Base-by-base conservation (phyloP, 2,888 invertebrate species). In the Oxystoma pomonae region DNA sequence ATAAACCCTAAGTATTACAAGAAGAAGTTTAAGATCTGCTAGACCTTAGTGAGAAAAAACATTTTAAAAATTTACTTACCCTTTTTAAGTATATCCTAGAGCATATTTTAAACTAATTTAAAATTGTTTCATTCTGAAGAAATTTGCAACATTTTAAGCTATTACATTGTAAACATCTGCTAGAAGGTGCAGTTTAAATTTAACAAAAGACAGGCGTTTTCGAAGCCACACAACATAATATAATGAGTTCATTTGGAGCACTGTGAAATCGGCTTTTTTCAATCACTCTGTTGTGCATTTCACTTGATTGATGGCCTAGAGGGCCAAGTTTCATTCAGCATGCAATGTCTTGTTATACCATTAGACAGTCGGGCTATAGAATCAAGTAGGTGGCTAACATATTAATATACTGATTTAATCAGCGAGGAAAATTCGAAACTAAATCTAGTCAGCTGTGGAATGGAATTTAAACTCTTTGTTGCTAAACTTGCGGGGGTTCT, bases 331-430 rank as follows among this genome's bases (percentile, higher is more conserved):
- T 63, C 53, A 55, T 50, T 57, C 57, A 56, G 60, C 59, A 63
- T 63, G 63, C 63, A 57, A 63, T 21, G 60, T 63, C 63, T 63
- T 60, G 60, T 63, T 63, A 63, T 60, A 63, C 57, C 60, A 57
- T 63, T 56, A 63, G 59, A 63, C 35, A 35, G 3, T 35, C 12
- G 5, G 12, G 35, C 35, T 35, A 35, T 35, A 7, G 35, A 35
- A 12, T 35, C 35, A 35, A 35, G 35, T 35, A 35, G 35, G 35
- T 35, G 35, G 5, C 35, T 35, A 35, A 35, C 35, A 35, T 35
- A 35, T 35, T 35, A 35, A 35, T 35, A 35, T 35, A 35, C 35
- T 35, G 35, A 12, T 35, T 35, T 35, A 35, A 35, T 35, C 35
- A 35, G 35, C 35, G 35, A 35, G 12, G 35, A 35, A 35, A 35